A percentile compares a stretch with the other conserved stretches of the same genome.
Conservation (phyloP, 1,140 invertebrate species). For the Parasteatoda tepidariorum region DNA sequence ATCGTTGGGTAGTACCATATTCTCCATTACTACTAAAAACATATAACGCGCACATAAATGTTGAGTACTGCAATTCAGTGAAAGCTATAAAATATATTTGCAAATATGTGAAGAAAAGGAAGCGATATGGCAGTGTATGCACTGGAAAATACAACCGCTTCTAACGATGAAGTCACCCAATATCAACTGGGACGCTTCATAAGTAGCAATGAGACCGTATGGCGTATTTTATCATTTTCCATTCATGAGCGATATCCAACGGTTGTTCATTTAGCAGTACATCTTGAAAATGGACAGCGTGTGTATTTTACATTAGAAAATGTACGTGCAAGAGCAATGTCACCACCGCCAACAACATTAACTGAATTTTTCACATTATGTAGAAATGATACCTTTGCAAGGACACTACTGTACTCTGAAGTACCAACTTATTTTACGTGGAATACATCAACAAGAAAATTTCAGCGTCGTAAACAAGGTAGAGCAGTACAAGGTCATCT, state of each 20-base stretch:
- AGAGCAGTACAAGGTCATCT: not conserved
- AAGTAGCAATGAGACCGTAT: too few species aligned
- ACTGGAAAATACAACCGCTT: too few species aligned
- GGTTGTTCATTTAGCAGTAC: slow-evolving; percentile 69
- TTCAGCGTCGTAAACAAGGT: not conserved
- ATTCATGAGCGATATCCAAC: slow-evolving; percentile 68
- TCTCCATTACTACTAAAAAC: slow-evolving; percentile 70
- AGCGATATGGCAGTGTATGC: too few species aligned
- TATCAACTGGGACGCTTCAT: too few species aligned
- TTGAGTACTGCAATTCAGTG: slow-evolving; percentile 71
- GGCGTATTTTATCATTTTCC: slow-evolving; percentile 62
- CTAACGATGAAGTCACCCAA: too few species aligned
- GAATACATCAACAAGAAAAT: slow-evolving; percentile 27
- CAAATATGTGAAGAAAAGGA: slow-evolving; percentile 54
- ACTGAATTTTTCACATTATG: slow-evolving; percentile 61
- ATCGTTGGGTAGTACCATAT: slow-evolving; percentile 73
- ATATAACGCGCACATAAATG: slow-evolving; percentile 71
- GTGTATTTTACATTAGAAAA: slow-evolving; percentile 63
- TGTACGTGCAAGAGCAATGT: not conserved
- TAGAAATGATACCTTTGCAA: slow-evolving; percentile 50
- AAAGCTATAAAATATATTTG: slow-evolving; percentile 71
- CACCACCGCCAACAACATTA: slow-evolving; percentile 51
- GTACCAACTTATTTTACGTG: slow-evolving; percentile 26
- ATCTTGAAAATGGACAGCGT: slow-evolving; percentile 70
- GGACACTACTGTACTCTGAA: slow-evolving; percentile 23